Conservation (phyloP, 2,797 vertebrate genomes). For the Lutjanus campechanus region DNA sequence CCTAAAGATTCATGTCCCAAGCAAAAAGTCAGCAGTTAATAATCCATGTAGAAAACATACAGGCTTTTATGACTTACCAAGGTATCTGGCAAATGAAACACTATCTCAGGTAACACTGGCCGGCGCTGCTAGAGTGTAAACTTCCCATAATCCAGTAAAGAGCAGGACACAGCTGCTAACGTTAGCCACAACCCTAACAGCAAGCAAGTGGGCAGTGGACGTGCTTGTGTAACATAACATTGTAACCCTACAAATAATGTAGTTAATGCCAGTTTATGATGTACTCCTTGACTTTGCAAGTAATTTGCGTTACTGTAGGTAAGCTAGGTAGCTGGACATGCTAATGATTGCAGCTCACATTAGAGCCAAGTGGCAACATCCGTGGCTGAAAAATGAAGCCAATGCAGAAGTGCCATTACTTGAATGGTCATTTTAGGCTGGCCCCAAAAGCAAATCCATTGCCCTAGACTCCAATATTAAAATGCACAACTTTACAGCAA, state of each 20-base stretch:
- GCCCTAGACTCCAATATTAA: too few relatives aligned
- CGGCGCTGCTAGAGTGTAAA: not conserved
- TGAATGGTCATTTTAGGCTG: too few relatives aligned
- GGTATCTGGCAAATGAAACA: not conserved
- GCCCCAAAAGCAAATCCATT: too few relatives aligned
- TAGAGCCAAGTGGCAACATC: too few relatives aligned
- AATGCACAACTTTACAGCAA: too few relatives aligned
- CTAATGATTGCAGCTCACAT: not conserved
- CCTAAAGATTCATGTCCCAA: not conserved
- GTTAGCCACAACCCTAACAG: not conserved
- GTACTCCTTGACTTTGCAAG: not conserved
- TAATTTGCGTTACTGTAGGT: not conserved
- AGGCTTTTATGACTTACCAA: not conserved
- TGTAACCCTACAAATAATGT: not conserved
- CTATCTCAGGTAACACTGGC: not conserved
- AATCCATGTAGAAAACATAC: not conserved
- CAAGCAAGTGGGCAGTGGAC: not conserved
- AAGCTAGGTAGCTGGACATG: not conserved
- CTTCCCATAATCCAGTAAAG: not conserved
- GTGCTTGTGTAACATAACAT: not conserved
- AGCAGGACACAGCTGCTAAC: not conserved
- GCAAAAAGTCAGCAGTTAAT: conserved; percentile 7
- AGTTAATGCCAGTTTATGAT: not conserved
- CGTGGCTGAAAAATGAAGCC: too few relatives aligned
- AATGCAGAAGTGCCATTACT: too few relatives aligned